These are phyloP conservation scores for Malacoraja senta DNA, from an alignment of 2,797 vertebrate genomes.

Conservation along the genomic window DNA sequence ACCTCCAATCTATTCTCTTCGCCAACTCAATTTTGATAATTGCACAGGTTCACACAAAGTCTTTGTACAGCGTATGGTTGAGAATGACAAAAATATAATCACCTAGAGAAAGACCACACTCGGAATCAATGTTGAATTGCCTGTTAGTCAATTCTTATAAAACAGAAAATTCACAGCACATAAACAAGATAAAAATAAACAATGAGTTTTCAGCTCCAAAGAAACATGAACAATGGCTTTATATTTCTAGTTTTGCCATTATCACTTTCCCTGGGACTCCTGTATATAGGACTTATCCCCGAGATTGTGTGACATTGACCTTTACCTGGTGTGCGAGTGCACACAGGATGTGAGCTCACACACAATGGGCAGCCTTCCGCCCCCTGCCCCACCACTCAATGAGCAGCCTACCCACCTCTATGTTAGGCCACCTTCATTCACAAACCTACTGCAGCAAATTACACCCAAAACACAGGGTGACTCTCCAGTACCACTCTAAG, in stretches of 20 bases:
- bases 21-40: not conserved
- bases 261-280: not conserved
- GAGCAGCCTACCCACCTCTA: not conserved
- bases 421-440: not conserved
- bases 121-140: not conserved
- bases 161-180: not conserved
- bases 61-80: not conserved
- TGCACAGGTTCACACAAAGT: not conserved
- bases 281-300: not conserved
- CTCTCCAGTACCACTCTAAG: not conserved
- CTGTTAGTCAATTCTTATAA: not conserved
- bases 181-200: not conserved
- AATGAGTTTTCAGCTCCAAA: not conserved
- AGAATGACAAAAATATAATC: not conserved
- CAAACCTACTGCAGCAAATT: not conserved
- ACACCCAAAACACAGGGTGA: not conserved
- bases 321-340: not conserved
- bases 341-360: not conserved
- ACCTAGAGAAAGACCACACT: not conserved
- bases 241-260: not conserved
- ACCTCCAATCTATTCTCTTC: not conserved
- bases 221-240: not conserved
- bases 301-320: not conserved
- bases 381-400: too few relatives aligned
- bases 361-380: not conserved